Base-by-base conservation (phyloP, 2,888 invertebrate genomes). In the Troides helena region DNA sequence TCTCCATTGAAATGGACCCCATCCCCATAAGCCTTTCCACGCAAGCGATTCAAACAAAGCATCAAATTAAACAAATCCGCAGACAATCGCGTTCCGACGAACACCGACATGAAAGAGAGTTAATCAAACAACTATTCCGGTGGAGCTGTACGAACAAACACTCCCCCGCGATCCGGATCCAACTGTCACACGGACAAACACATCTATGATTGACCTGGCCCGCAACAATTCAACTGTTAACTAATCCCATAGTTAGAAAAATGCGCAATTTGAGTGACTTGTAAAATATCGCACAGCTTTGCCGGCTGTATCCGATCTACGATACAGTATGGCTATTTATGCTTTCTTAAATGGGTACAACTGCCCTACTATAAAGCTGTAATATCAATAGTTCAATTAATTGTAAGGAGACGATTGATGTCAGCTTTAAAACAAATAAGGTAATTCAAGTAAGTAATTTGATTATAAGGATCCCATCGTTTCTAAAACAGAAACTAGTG, bases 61-160 rank as follows among this genome's bases (percentile, higher is more conserved):
- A 84, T 85, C 87, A 86, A 92, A 90, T 92, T 90, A 90, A 90
- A 90, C 90, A 90, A 90, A 91, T 91, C 89, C 87, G 84, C 84
- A 81, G 85, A 89, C 89, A 89, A 90, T 88, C 88, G 86, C 84
- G 85, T 85, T 85, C 85, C 86, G 79, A 81, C 81, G 82, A 78
- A 82, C 80, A 80, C 76, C 78, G 84, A 89, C 90, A 92, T 92
- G 89, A 92, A 92, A 92, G 92, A 87, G 90, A 89, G 88, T 87
- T 90, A 88, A 92, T 92, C 92, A 91, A 91, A 91, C 90, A 89
- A 87, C 87, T 88, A 89, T 88, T 89, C 82, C 30, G 62, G 58
- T 58, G 69, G 25, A 73, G 76, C 74, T 14, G 70, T 67, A 58
- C 70, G 75, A 73, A 83, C 86, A 88, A 88, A 90, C 82, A 76